phyloP scores from a whole-genome alignment of 2,888 invertebrate genomes.

The Cataglyphis livida region DNA sequence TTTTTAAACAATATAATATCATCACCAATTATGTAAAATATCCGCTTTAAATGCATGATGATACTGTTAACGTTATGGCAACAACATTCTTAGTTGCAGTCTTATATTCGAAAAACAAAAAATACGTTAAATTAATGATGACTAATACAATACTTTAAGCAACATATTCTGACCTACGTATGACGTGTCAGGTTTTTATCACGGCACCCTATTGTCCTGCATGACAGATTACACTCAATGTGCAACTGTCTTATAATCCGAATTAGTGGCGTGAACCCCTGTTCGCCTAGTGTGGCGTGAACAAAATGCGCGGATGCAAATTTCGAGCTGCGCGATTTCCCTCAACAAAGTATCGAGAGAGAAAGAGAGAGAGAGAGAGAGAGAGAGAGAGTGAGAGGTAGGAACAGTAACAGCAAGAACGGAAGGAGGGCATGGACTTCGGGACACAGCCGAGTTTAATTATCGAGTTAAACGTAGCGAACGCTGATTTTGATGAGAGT shows the following conservation, averaged over 20 bases:
- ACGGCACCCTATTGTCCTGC: constrained; percentile 28
- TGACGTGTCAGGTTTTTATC: neutral
- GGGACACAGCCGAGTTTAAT: constrained; percentile 81
- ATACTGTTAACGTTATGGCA: neutral
- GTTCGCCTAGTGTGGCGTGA: constrained; percentile 68
- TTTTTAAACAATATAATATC: neutral
- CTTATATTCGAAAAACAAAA: neutral
- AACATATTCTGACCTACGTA: neutral
- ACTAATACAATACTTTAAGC: neutral
- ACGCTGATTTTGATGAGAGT: constrained; percentile 85
- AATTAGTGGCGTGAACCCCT: constrained; percentile 68
- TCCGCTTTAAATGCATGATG: neutral
- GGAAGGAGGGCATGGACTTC: constrained; percentile 44
- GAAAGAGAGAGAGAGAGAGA: constrained; percentile 22
- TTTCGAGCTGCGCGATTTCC: constrained; percentile 83
- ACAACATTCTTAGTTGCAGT: neutral
- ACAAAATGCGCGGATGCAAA: constrained; percentile 82
- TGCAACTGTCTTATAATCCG: constrained; percentile 67
- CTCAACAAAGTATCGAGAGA: constrained; percentile 75
- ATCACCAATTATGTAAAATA: no score
- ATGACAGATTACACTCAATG: constrained; percentile 67
- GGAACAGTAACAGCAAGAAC: constrained; percentile 35
- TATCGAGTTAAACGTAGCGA: constrained; percentile 85
- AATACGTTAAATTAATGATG: neutral
- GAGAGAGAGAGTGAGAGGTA: constrained; percentile 27